phyloP scores from a whole-genome alignment of 2,797 vertebrate genomes.

The Lophura swinhoii region DNA sequence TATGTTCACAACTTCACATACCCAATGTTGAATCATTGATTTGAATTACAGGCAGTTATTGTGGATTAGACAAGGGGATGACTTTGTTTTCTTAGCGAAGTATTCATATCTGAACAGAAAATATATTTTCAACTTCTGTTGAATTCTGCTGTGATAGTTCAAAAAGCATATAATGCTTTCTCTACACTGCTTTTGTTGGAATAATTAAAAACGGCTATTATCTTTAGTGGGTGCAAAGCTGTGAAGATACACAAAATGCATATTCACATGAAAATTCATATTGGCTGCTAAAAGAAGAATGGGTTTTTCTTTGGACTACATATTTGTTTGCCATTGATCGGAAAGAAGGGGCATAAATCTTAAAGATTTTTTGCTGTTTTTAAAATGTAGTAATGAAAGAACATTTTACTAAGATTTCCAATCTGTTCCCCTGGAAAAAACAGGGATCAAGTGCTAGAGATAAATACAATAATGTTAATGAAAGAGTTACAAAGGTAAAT shows the following conservation, averaged over 20 bases:
- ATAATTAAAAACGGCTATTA: constrained; percentile 18
- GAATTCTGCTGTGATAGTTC: neutral
- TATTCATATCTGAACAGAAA: constrained; percentile 34
- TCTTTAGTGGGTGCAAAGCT: constrained; percentile 17
- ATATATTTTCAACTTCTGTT: constrained; percentile 2
- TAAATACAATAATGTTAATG: neutral
- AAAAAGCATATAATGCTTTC: constrained; percentile 15
- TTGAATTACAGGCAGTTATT: constrained; percentile 48
- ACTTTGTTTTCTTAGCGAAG: neutral
- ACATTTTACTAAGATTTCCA: neutral
- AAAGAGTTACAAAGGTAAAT: neutral
- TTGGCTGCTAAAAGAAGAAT: constrained; percentile 25
- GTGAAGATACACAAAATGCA: constrained; percentile 26
- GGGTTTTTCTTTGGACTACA: neutral
- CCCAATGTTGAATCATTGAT: constrained; percentile 55
- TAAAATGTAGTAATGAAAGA: constrained; percentile 17
- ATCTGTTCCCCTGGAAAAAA: neutral
- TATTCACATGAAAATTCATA: constrained; percentile 37
- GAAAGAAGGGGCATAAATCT: constrained; percentile 12
- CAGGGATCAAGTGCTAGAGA: neutral
- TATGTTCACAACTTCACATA: constrained; percentile 36
- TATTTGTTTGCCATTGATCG: constrained; percentile 12
- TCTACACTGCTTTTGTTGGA: neutral
- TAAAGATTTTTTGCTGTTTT: neutral
- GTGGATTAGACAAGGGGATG: neutral